Conservation (phyloP, 2,888 invertebrate genomes). For the Allophyes oxyacanthae region DNA sequence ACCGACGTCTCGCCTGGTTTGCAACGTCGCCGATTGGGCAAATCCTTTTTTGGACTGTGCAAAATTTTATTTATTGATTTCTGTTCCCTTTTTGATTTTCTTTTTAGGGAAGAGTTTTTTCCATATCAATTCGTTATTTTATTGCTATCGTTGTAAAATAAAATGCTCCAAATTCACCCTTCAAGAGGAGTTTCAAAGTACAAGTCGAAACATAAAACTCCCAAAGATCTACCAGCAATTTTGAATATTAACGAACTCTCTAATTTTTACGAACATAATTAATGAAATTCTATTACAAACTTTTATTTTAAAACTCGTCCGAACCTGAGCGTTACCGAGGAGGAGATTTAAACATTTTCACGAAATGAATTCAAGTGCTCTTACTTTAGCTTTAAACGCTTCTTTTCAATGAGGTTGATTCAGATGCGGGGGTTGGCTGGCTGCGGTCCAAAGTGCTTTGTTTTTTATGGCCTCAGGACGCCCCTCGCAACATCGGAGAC, state of each 20-base stretch:
- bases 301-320: constrained; percentile 51
- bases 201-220: constrained; percentile 11
- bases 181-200: neutral
- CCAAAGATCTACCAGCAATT: constrained; percentile 36
- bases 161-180: constrained; percentile 13
- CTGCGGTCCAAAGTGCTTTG: constrained; percentile 84
- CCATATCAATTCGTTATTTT: constrained; percentile 12
- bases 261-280: constrained; percentile 45
- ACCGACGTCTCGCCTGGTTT: constrained; percentile 57
- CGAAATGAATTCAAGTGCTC: constrained; percentile 78
- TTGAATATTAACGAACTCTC: constrained; percentile 40
- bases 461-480: constrained; percentile 80
- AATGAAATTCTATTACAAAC: constrained; percentile 52
- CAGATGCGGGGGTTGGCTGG: constrained; percentile 74
- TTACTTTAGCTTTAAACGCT: constrained; percentile 78
- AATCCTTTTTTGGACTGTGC: constrained; percentile 43
- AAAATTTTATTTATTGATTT: constrained; percentile 47
- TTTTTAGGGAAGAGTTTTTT: constrained; percentile 6
- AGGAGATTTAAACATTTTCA: constrained; percentile 64
- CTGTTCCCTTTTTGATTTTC: constrained; percentile 27
- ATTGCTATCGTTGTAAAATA: constrained; percentile 1
- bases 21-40: constrained; percentile 41
- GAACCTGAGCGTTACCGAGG: constrained; percentile 57
- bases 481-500: constrained; percentile 71
- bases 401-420: constrained; percentile 82